A percentile compares a stretch with the other conserved stretches of the same genome.
These are phyloP conservation scores for Danionella dracula DNA, from an alignment of 2,797 vertebrate species.

Conservation along the genomic window DNA sequence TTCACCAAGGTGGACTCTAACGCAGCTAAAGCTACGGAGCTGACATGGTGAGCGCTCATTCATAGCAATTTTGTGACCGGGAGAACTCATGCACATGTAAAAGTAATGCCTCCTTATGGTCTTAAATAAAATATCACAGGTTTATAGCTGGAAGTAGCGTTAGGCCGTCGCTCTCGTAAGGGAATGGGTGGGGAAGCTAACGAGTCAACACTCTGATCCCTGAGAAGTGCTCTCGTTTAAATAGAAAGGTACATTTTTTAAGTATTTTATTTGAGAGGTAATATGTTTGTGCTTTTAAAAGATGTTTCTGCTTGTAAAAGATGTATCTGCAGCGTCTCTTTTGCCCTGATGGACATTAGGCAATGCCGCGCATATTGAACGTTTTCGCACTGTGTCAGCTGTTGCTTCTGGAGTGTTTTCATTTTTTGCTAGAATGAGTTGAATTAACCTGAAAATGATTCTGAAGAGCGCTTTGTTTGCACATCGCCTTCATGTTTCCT, in stretches of 20 bases:
- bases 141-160: background rate
- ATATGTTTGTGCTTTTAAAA: too few species aligned
- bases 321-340: background rate
- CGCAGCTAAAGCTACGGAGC: conserved; percentile 39
- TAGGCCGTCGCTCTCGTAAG: conserved; percentile 13
- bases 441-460: too few species aligned
- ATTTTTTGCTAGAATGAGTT: too few species aligned
- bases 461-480: too few species aligned
- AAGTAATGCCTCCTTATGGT: too few species aligned
- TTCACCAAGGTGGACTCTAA: background rate
- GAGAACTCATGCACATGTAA: too few species aligned
- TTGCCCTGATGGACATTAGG: background rate
- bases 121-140: too few species aligned
- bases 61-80: background rate
- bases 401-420: background rate
- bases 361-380: background rate
- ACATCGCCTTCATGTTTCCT: too few species aligned
- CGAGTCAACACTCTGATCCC: background rate
- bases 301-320: too few species aligned
- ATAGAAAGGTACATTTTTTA: background rate
- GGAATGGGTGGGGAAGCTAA: conserved; percentile 10
- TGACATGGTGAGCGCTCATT: conserved; percentile 66
- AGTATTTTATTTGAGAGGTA: too few species aligned
- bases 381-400: conserved; percentile 1
- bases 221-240: background rate